These are phyloP conservation scores for Lateolabrax maculatus DNA, from an alignment of 2,797 vertebrate genomes.

Conservation along the genomic window DNA sequence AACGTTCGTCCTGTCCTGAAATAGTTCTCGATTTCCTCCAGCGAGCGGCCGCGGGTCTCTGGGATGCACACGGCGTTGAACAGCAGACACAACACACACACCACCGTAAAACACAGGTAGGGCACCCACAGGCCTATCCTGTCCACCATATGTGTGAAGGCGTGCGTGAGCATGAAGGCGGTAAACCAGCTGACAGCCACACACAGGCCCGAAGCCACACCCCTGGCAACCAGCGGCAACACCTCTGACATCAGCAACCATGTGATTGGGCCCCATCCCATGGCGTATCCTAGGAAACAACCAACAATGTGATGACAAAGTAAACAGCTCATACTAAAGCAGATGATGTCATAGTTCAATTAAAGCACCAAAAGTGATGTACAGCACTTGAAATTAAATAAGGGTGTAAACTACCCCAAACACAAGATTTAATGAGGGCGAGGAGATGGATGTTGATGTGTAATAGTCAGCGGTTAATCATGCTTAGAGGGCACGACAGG, in stretches of 20 bases:
- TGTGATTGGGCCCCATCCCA: constrained; percentile 98
- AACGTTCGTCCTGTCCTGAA: constrained; percentile 87
- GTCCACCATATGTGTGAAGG: constrained; percentile 87
- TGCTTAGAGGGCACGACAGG: constrained; percentile 18
- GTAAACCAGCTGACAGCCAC: constrained; percentile 95
- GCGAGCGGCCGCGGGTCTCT: constrained; percentile 91
- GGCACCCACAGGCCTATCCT: constrained; percentile 88
- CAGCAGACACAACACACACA: constrained; percentile 88
- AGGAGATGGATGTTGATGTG: neutral
- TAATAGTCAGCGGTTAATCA: neutral
- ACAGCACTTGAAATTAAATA: neutral
- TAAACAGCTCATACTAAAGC: neutral
- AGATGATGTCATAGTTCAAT: neutral
- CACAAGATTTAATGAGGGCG: neutral
- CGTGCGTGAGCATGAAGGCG: constrained; percentile 89
- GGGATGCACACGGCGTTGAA: constrained; percentile 93
- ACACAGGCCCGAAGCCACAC: constrained; percentile 92
- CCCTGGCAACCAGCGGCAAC: constrained; percentile 91
- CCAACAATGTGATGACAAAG: constrained; percentile 19
- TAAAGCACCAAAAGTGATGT: neutral
- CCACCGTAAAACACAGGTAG: constrained; percentile 90
- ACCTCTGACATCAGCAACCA: constrained; percentile 98
- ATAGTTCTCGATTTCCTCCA: constrained; percentile 96
- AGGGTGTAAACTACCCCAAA: neutral
- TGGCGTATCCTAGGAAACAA: constrained; percentile 90